Conservation (phyloP, 1,140 invertebrate species). For the Penaeus indicus region DNA sequence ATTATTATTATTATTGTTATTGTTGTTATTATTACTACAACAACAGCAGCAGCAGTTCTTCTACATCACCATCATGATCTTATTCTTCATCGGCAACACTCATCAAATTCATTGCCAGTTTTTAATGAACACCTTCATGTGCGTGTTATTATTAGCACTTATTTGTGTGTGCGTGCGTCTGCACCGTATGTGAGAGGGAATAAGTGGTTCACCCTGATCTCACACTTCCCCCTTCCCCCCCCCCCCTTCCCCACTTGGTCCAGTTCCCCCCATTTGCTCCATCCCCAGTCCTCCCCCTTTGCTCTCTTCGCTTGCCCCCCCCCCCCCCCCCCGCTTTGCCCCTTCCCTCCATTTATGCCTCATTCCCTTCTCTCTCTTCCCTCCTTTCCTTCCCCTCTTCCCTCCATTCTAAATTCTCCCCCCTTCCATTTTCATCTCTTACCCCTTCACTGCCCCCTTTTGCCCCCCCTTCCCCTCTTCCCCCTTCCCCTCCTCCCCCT, state of each 20-base stretch:
- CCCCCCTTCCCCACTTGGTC: background rate
- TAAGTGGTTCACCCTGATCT: slow-evolving; percentile 13
- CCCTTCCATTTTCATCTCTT: background rate
- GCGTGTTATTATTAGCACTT: background rate
- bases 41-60: no score
- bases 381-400: background rate
- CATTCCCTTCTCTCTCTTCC: background rate
- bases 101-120: no score
- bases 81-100: background rate
- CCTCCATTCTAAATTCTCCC: background rate
- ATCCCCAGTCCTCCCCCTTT: background rate
- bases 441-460: background rate
- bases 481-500: background rate
- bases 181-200: slow-evolving; percentile 19
- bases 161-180: slow-evolving; percentile 27
- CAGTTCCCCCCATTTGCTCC: background rate
- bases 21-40: no score
- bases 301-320: background rate
- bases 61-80: background rate
- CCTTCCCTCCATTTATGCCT: background rate
- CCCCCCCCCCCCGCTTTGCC: background rate
- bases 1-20: no score
- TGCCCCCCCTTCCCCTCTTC: no score
- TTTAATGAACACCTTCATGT: background rate
- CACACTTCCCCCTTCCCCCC: background rate